These are phyloP conservation scores for Lypha dubia DNA, from an alignment of 2,888 invertebrate genomes.

Conservation along the genomic window DNA sequence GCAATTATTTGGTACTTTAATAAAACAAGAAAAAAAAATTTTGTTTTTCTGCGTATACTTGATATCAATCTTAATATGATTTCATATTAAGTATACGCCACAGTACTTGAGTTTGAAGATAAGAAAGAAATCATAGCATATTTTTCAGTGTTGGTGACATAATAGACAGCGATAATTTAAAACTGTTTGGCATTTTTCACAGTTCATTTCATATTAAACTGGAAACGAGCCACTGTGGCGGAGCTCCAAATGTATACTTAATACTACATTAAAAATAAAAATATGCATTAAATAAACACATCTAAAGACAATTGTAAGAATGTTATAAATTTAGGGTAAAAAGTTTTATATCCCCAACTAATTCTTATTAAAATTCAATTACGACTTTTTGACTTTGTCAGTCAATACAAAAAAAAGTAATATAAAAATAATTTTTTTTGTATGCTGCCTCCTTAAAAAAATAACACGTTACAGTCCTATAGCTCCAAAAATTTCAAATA, in stretches of 20 bases:
- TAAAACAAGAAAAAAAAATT: too few relatives aligned
- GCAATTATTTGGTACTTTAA: too few relatives aligned
- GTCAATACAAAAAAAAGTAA: too few relatives aligned
- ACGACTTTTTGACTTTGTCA: not conserved
- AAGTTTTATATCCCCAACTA: not conserved
- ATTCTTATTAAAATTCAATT: not conserved
- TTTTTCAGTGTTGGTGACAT: not conserved
- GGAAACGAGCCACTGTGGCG: not conserved
- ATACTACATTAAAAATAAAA: not conserved
- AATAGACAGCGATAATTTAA: not conserved
- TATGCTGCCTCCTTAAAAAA: too few relatives aligned
- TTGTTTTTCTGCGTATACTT: slow-evolving; percentile 25
- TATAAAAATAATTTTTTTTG: too few relatives aligned
- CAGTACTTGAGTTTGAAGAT: not conserved
- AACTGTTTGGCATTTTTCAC: too few relatives aligned
- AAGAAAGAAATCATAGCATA: not conserved
- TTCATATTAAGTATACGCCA: slow-evolving; percentile 21
- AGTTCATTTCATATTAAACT: too few relatives aligned
- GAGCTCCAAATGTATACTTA: too few relatives aligned
- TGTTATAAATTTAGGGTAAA: not conserved
- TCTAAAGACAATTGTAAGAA: too few relatives aligned
- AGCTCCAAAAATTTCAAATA: not conserved
- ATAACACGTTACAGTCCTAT: not conserved
- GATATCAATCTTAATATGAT: not conserved
- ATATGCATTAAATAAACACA: not conserved